Base-by-base conservation (phyloP, 2,888 invertebrate species). In the Dynastes grantii region DNA sequence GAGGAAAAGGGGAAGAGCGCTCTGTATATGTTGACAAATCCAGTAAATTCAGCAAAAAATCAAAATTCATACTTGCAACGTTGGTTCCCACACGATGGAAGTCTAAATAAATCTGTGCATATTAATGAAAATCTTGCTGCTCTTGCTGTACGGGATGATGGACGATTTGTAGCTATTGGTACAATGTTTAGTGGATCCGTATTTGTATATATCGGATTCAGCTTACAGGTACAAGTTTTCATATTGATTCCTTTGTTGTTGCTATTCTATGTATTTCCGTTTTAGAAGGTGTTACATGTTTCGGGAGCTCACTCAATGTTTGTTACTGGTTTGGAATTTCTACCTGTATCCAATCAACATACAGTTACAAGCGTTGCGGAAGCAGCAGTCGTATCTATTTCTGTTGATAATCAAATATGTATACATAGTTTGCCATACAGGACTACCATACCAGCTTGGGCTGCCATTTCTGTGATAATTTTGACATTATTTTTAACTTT, bases 131-230 rank as follows among this genome's bases (percentile, higher is more conserved):
- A 95, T 79, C 89, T 97, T 45, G 94, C 96, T 2, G 96, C 97
- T 16, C 90, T 97, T 81, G 95, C 97, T 0, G 96, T 96, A 37
- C 91, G 97, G 78, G 96, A 97, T 88, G 97, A 98, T 90, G 98
- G 98, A 0, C 91, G 95, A 79, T 99, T 96, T 89, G 92, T 98
- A 1, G 97, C 96, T 77, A 93, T 97, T 16, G 98, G 98, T 8
- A 97, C 97, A 58, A 97, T 98, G 95, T 95, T 95, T 86, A 95
- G 95, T 78, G 98, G 98, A 68, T 96, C 95, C 84, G 96, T 98
- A 13, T 94, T 95, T 82, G 95, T 98, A 83, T 96, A 96, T 86
- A 92, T 97, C 82, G 95, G 97, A 65, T 98, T 97, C 88, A 98
- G 96, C 89, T 91, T 98, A 85, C 96, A 97, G 92, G 95, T 94